phyloP scores from a whole-genome alignment of 2,888 invertebrate genomes.

The Cecidostiba fungosa region DNA sequence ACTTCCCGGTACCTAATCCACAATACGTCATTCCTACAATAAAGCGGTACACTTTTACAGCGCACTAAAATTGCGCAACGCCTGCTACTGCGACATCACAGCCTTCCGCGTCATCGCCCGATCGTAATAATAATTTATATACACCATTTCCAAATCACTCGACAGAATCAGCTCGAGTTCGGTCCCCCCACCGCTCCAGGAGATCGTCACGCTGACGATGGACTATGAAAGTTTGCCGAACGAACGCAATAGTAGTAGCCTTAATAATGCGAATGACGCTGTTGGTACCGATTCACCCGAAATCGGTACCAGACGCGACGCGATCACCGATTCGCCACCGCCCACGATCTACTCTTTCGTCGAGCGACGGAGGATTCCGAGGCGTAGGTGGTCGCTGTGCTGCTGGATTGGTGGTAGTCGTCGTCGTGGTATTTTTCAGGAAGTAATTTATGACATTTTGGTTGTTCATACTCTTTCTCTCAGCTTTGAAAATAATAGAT shows the following conservation, averaged over 20 bases:
- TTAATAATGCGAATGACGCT: background rate
- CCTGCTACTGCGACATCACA: too few relatives aligned
- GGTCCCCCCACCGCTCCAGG: background rate
- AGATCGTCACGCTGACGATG: constrained; percentile 47
- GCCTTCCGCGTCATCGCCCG: background rate
- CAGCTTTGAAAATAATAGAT: too few relatives aligned
- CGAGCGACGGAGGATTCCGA: background rate
- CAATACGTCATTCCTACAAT: background rate
- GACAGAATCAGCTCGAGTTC: background rate
- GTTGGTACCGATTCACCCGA: background rate
- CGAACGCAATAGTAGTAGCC: background rate
- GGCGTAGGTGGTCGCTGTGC: background rate
- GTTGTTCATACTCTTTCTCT: too few relatives aligned
- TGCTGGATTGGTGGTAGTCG: background rate
- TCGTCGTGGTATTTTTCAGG: background rate
- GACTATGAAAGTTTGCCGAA: constrained; percentile 30
- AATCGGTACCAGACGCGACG: background rate
- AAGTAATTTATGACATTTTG: background rate
- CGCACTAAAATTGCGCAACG: background rate
- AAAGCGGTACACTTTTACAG: background rate
- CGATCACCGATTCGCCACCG: constrained; percentile 36
- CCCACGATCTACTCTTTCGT: constrained; percentile 40
- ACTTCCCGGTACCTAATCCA: background rate
- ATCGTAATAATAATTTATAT: too few relatives aligned
- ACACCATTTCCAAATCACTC: background rate